These are phyloP conservation scores for Thalassophryne amazonica DNA, from an alignment of 2,797 vertebrate genomes.

Conservation along the genomic window DNA sequence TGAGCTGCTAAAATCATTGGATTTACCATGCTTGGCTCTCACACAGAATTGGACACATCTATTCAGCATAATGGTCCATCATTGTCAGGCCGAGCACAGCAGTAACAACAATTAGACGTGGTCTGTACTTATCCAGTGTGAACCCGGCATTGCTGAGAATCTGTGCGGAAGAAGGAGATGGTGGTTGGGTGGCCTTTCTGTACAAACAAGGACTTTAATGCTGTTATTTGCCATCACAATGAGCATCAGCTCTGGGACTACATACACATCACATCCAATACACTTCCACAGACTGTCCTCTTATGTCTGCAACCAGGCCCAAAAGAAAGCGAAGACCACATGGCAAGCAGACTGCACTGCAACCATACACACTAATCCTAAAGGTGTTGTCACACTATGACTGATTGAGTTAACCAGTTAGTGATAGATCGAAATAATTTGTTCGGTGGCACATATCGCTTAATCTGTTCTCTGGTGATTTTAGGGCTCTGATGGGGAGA, in stretches of 20 bases:
- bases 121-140: conserved; percentile 42
- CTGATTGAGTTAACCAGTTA: no score
- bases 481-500: no score
- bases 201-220: conserved; percentile 45
- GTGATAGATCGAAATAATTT: no score
- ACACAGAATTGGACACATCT: conserved; percentile 28
- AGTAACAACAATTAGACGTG: conserved; percentile 49
- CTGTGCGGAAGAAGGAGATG: conserved; percentile 27
- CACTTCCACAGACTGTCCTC: no score
- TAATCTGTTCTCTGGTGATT: no score
- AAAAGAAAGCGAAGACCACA: conserved; percentile 73
- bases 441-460: no score
- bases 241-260: conserved; percentile 16
- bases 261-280: no score
- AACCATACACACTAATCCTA: conserved; percentile 25
- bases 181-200: conserved; percentile 28
- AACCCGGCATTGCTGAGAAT: conserved; percentile 17
- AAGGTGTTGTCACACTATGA: no score
- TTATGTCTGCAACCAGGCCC: conserved; percentile 46
- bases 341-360: conserved; percentile 32
- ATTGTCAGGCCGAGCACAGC: conserved; percentile 26
- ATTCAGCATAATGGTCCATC: conserved; percentile 38
- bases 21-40: conserved; percentile 25
- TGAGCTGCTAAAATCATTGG: conserved; percentile 32
- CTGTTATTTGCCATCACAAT: conserved; percentile 63